Base-by-base conservation (phyloP, 2,797 vertebrate species). In the Enteromius treurensis region DNA sequence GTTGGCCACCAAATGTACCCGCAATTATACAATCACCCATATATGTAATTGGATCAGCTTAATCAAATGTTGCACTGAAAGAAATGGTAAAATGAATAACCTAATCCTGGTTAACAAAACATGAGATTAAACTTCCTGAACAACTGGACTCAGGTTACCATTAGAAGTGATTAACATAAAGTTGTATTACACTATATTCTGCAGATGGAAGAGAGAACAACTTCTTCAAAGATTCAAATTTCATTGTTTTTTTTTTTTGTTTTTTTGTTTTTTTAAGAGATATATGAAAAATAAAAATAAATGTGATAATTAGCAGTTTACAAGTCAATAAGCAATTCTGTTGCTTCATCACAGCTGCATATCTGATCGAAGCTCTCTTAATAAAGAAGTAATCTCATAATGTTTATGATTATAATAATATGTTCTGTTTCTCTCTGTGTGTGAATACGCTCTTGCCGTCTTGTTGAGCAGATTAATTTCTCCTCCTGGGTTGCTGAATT, bases 391-490 rank as follows among this genome's bases (percentile, higher is more conserved):
- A 78, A 78, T 78, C 76, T 62, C 55, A 32, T 65, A 14, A 49
- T 65, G 47, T 4, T 65, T 29, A 6, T 17, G 26, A 65, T 11
- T 23, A 23, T 34, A 49, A 32, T 32, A 47, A 65, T 34, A 40
- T 49, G 26, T 77, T 80, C 42, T 29, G 17, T 76, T 82, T 76
- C 79, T 67, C 34, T 80, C 37, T 68, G 75, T 49, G 62, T 67
- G 47, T 34, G 76, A 67, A 70, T 67, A 80, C 47, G 11, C 71
- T 84, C 65, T 42, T 73, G 71, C 42, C 34, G 34, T 64, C 40
- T 83, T 21, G 53, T 82, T 49, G 19, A 29, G 29, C 62, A 70
- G 77, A 85, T 76, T 79, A 65, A 82, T 80, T 82, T 84, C 71
- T 80, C 73, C 58, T 65, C 40, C 40, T 75, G 67, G 83, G 78